Percentiles rank a stretch among this genome's conserved stretches.
These are phyloP conservation scores for Amblyopsis rosae DNA, from an alignment of 2,113 vertebrate species.

Conservation along the genomic window DNA sequence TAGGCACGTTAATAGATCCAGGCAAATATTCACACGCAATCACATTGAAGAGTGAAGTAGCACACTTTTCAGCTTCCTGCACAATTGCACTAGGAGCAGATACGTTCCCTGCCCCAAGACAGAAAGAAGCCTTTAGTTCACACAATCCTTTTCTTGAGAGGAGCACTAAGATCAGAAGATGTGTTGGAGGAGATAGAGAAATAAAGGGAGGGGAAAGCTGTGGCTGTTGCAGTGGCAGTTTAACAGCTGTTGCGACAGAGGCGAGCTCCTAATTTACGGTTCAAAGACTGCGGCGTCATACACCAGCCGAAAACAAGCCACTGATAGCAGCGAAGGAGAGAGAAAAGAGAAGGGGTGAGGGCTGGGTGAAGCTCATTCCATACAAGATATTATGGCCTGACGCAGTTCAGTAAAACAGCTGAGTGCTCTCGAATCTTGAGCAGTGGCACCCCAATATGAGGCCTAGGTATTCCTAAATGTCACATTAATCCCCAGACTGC, in stretches of 20 bases:
- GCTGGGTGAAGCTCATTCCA: constrained; percentile 33
- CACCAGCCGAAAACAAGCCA: constrained; percentile 50
- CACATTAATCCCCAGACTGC: constrained; percentile 34
- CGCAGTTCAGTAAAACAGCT: constrained; percentile 52
- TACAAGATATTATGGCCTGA: constrained; percentile 51
- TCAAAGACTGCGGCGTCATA: constrained; percentile 55
- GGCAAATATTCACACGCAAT: constrained; percentile 17
- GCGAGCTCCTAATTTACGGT: constrained; percentile 60
- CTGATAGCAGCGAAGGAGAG: constrained; percentile 40
- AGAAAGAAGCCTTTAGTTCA: constrained; percentile 28
- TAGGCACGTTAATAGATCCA: constrained; percentile 7
- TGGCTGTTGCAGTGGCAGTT: constrained; percentile 30
- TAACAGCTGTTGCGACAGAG: constrained; percentile 62
- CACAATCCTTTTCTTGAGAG: constrained; percentile 24
- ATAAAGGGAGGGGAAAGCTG: constrained; percentile 21
- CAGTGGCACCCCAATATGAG: constrained; percentile 32
- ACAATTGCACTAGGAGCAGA: constrained; percentile 21
- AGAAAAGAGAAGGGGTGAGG: constrained; percentile 3
- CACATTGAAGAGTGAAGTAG: neutral
- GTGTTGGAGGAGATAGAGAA: constrained; percentile 45
- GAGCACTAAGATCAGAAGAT: constrained; percentile 29
- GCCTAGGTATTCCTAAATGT: constrained; percentile 56
- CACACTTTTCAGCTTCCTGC: constrained; percentile 10
- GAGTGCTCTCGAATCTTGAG: constrained; percentile 45
- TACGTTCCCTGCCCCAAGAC: neutral